Conservation (phyloP, 2,797 vertebrate genomes). For the Spinus olivaceus region DNA sequence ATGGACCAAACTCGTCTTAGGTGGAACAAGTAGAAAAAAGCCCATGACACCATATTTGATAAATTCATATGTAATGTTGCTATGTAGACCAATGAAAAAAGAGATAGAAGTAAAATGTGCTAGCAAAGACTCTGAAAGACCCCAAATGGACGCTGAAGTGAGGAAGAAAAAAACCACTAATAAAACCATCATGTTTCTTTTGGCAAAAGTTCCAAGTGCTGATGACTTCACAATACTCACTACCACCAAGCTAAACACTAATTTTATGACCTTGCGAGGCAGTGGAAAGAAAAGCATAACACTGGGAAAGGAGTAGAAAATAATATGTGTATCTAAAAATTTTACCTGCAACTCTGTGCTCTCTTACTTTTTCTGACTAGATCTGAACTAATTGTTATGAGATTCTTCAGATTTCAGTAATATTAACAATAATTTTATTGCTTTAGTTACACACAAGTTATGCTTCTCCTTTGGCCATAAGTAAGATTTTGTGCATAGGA, state of each 20-base stretch:
- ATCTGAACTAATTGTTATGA: not conserved
- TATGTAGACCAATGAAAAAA: not conserved
- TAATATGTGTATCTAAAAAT: not conserved
- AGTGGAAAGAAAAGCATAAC: not conserved
- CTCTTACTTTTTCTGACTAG: not conserved
- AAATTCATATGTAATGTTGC: not conserved
- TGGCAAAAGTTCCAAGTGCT: not conserved
- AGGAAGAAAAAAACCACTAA: not conserved
- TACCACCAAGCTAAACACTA: not conserved
- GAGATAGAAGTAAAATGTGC: not conserved
- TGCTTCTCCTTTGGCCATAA: not conserved
- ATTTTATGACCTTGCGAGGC: not conserved
- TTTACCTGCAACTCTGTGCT: not conserved
- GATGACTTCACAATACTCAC: not conserved
- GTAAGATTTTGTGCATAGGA: not conserved
- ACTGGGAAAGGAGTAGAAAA: not conserved
- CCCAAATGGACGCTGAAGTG: not conserved
- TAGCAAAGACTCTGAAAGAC: not conserved
- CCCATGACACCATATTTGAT: not conserved
- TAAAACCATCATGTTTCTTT: not conserved
- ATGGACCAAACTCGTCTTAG: not conserved
- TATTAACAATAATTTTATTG: not conserved
- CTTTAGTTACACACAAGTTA: not conserved
- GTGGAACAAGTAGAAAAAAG: not conserved
- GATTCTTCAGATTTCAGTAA: not conserved